These are phyloP conservation scores for Ophiodon elongatus DNA, from an alignment of 2,113 vertebrate species.

Conservation along the genomic window DNA sequence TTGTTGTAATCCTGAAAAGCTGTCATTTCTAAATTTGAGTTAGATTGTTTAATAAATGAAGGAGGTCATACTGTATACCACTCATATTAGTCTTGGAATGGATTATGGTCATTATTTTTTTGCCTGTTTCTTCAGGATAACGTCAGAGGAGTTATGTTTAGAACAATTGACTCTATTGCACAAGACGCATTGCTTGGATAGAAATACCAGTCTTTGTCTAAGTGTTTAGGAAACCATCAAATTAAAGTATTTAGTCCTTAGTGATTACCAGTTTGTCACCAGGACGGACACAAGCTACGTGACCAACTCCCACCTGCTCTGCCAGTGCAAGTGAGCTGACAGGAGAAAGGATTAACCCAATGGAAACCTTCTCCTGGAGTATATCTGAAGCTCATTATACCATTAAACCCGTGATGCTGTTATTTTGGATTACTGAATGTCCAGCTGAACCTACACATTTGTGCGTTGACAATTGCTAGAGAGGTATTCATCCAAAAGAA, in stretches of 20 bases:
- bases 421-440: constrained; percentile 36
- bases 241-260: constrained; percentile 40
- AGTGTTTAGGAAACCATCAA: constrained; percentile 18
- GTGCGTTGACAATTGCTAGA: neutral
- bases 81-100: neutral
- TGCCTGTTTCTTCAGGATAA: constrained; percentile 24
- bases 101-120: constrained; percentile 23
- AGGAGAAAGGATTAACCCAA: constrained; percentile 59
- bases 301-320: constrained; percentile 42
- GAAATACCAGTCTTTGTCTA: neutral
- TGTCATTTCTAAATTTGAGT: constrained; percentile 24
- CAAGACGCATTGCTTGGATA: neutral
- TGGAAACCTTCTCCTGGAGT: constrained; percentile 45
- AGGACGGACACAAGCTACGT: constrained; percentile 29
- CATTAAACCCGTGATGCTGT: constrained; percentile 45
- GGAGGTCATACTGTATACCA: constrained; percentile 4
- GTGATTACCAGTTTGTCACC: constrained; percentile 26
- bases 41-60: constrained; percentile 18
- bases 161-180: constrained; percentile 16
- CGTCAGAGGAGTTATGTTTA: constrained; percentile 15
- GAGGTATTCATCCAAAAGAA: neutral
- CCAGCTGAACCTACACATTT: constrained; percentile 28
- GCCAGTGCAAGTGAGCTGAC: constrained; percentile 44
- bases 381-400: constrained; percentile 41
- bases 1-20: constrained; percentile 27